Percentiles rank a stretch among this genome's conserved stretches.
These are phyloP conservation scores for Trachythela sp. DNA, from an alignment of 64 coral and sea anemone species.

Conservation along the genomic window DNA sequence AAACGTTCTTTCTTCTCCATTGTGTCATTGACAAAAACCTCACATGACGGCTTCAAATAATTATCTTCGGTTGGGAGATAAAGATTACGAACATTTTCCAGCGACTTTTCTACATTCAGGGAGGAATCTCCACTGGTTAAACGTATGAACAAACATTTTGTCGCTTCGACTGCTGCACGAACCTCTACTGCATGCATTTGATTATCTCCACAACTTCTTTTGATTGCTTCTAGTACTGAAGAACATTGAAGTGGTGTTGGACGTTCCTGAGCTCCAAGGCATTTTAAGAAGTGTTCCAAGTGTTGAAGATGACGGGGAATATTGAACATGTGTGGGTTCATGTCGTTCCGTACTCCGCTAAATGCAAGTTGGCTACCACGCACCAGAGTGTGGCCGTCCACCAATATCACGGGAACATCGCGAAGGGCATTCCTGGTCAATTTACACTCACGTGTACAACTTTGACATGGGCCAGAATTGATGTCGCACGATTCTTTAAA, in stretches of 20 bases:
- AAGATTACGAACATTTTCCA: background rate
- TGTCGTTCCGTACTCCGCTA: slow-evolving; percentile 22
- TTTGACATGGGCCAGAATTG: background rate
- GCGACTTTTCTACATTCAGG: background rate
- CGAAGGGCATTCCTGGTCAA: background rate
- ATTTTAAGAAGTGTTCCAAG: slow-evolving; percentile 80
- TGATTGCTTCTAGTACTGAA: slow-evolving; percentile 68
- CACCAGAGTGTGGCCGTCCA: slow-evolving; percentile 78
- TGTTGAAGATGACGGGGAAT: slow-evolving; percentile 79
- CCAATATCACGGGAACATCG: slow-evolving; percentile 67
- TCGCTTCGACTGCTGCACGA: background rate
- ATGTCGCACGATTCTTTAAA: background rate
- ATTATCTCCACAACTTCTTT: slow-evolving; percentile 78
- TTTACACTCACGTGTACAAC: background rate
- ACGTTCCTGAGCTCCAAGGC: slow-evolving; percentile 84
- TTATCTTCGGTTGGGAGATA: background rate
- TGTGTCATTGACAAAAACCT: background rate
- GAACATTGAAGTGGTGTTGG: slow-evolving; percentile 79
- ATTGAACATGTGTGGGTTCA: slow-evolving; percentile 71
- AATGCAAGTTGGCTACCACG: slow-evolving; percentile 77
- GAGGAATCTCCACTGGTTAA: background rate
- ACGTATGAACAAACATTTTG: background rate
- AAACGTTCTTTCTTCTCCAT: slow-evolving; percentile 1
- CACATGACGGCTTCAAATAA: background rate
- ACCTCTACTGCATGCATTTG: slow-evolving; percentile 88